Base-by-base conservation (phyloP, 2,113 vertebrate genomes). In the Cranoglanis bouderius region DNA sequence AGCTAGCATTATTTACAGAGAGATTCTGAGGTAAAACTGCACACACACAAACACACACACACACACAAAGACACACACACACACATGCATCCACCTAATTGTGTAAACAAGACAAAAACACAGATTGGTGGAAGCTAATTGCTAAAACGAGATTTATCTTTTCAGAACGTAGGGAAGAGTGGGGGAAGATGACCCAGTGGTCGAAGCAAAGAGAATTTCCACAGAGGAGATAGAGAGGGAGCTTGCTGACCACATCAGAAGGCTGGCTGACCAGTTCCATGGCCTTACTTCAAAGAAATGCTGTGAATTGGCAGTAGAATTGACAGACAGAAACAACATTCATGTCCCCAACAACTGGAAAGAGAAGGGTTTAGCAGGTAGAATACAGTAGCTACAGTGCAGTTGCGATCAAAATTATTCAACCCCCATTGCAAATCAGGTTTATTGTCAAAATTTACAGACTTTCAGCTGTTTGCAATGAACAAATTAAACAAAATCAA, bases 151-250 rank as follows among this genome's bases (percentile, higher is more conserved):
- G 5, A n/a, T n/a, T 19, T 57, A 4, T 57, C 55, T 57, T 21
- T 57, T 29, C 61, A 63, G 61, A 63, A n/a, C n/a, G n/a, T n/a
- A n/a, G n/a, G 35, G 7, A 35, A 18, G 65, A 70, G 65, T 6
- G 61, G 40, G 38, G 74, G 9, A 77, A 46, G 21, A 24, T 77
- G 40, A 46, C 40, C 18, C 40, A 46, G 40, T 77, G 40, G 75
- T 43, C 74, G 29, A 49, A 88, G 46, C 86, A 43, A 85, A 88
- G 82, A 90, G 82, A 74, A 13, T 90, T 59, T 82, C 88, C 21
- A 72, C 89, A 29, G 83, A 88, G 29, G 75, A 72, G 51, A 16
- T 85, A 35, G 86, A 88, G 35, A 78, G 85, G 32, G 85, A 90
- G 81, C 85, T 87, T 16, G 51, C 88, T 38, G 78, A 59, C 19